Base-by-base conservation (phyloP, 2,113 vertebrate species). In the Rostratula benghalensis region DNA sequence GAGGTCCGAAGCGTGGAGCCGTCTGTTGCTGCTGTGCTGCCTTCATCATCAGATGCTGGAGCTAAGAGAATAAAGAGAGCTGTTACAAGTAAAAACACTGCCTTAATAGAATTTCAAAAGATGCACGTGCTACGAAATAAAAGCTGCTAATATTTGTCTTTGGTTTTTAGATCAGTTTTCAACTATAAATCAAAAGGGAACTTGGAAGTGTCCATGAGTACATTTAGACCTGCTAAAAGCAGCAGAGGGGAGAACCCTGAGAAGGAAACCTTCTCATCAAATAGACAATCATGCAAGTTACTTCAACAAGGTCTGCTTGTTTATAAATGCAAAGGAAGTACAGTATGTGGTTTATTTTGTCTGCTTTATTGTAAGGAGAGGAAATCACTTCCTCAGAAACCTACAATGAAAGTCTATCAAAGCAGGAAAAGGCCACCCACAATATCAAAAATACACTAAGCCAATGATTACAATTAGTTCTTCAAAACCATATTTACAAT, bases 11-110 rank as follows among this genome's bases (percentile, higher is more conserved):
- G 98, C 1, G 99, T 99, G 11, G 99, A 99, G 93, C 99, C 99
- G 23, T 99, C 99, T 2, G 99, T 99, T 11, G 99, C 99, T 17
- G 99, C 99, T 9, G 99, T 99, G 98, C 99, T 99, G 98, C 99
- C 99, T 95, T 99, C 99, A 28, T 99, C 99, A 27, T 99, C 99
- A 27, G 99, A 99, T 61, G 99, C 99, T 98, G 99, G 99, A 98
- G 99, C 99, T 99, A 98, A 98, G 99, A 99, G 98, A 98, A 99
- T 98, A 98, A 99, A 98, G 97, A 99, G 97, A 99, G 99, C 99
- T 99, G 98, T 99, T 99, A 99, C 98, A 99, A 98, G 98, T 98
- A 98, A 99, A 99, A 98, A 98, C 97, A 93, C 95, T 94, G 96
- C 65, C 94, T 97, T 84, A 95, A 82, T 22, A 84, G 6, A 67